Conservation (phyloP, 2,888 invertebrate genomes). For the Tenthredo scrophulariae region DNA sequence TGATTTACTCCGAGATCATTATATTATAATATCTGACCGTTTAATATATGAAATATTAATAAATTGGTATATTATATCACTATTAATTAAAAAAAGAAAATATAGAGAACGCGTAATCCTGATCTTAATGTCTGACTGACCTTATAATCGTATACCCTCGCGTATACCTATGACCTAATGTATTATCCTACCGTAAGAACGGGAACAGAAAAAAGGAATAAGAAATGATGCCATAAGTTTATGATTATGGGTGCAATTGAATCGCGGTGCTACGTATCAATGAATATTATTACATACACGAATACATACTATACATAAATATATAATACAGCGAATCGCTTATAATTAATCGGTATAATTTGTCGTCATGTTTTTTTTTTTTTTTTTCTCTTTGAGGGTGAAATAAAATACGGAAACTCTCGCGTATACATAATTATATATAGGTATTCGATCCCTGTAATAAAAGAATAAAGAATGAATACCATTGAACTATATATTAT, state of each 20-base stretch:
- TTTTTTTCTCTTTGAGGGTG: neutral
- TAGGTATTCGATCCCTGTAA: conserved; percentile 49
- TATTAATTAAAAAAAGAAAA: neutral
- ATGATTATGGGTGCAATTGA: conserved; percentile 19
- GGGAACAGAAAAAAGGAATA: neutral
- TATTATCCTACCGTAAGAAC: neutral
- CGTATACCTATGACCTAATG: no score
- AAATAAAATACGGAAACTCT: conserved; percentile 57
- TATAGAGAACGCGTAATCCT: neutral
- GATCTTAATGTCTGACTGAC: neutral
- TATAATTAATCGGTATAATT: neutral
- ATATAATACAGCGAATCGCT: neutral
- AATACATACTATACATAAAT: neutral
- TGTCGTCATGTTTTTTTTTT: neutral
- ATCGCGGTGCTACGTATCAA: conserved; percentile 40
- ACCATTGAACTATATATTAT: conserved; percentile 29
- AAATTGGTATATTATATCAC: neutral
- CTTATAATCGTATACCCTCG: no score
- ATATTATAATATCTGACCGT: neutral
- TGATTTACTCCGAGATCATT: neutral
- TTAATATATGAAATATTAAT: neutral
- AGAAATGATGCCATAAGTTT: neutral
- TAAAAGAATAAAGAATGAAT: conserved; percentile 14
- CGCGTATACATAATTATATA: no score
- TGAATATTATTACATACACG: conserved; percentile 17